A percentile compares a stretch with the other conserved stretches of the same genome.
phyloP scores from a whole-genome alignment of 2,888 invertebrate species.

The Brachyptera putata region DNA sequence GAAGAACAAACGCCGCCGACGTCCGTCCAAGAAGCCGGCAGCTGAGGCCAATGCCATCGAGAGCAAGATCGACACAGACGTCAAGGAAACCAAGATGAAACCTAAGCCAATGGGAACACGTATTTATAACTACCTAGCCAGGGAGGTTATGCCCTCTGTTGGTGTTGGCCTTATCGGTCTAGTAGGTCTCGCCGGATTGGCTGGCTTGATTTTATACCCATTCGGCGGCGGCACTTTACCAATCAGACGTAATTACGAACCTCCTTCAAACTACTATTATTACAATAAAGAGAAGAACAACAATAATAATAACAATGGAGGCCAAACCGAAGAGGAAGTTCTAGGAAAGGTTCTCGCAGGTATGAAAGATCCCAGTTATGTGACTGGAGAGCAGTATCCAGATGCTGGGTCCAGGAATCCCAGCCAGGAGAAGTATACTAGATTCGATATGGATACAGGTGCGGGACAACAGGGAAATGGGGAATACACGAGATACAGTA shows the following conservation, averaged over 20 bases:
- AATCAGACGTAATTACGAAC: conserved; percentile 33
- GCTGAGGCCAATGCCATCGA: conserved; percentile 10
- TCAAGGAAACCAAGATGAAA: conserved; percentile 45
- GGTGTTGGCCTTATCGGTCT: conserved; percentile 72
- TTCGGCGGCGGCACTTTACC: conserved; percentile 55
- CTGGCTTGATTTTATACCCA: conserved; percentile 72
- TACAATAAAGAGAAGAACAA: conserved; percentile 65
- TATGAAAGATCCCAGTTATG: conserved; percentile 49
- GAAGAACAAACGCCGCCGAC: conserved; percentile 43
- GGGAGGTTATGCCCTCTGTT: conserved; percentile 79
- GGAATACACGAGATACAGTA: background rate
- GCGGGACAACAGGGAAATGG: no score
- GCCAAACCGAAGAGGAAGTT: conserved; percentile 72
- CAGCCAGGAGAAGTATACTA: background rate
- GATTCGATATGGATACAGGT: background rate
- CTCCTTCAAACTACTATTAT: conserved; percentile 40
- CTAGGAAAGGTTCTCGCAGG: conserved; percentile 70
- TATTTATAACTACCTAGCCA: conserved; percentile 70
- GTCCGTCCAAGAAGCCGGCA: conserved; percentile 49
- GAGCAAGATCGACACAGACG: conserved; percentile 44
- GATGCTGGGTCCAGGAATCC: background rate
- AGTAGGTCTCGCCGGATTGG: conserved; percentile 68
- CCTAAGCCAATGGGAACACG: conserved; percentile 47
- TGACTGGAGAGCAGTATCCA: conserved; percentile 8
- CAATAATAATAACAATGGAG: conserved; percentile 53